A percentile compares a stretch with the other conserved stretches of the same genome.
Evolutionary conservation across 2,113 vertebrate species (phyloP).

Genomic region (Centropus unirufus): DNA sequence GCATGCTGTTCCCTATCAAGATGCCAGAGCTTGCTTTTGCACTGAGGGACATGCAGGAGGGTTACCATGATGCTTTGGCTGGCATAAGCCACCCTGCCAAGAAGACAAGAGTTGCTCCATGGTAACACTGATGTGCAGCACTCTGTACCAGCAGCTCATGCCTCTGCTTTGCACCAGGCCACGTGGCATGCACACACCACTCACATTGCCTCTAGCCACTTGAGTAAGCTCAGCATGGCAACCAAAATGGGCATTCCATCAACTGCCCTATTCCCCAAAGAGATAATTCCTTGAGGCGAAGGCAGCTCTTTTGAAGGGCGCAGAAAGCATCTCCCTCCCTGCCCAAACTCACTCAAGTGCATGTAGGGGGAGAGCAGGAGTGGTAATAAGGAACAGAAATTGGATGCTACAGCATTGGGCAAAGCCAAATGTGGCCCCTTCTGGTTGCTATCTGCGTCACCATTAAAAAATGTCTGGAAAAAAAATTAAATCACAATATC

Average conservation of each 20-base stretch:
- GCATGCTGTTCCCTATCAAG: background rate
- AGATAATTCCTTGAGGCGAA: background rate
- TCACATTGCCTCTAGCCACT: background rate
- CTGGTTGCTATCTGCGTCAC: background rate
- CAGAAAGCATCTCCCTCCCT: background rate
- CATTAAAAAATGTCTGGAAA: background rate
- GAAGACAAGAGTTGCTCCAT: background rate
- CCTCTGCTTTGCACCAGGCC: rapidly evolving
- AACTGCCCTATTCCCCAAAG: too few species aligned
- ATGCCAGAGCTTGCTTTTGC: background rate
- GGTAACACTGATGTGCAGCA: background rate
- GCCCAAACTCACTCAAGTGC: background rate
- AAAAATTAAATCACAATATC: background rate
- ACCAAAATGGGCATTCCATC: background rate
- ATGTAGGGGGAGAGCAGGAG: background rate
- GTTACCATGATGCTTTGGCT: background rate
- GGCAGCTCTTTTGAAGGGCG: background rate
- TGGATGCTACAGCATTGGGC: background rate
- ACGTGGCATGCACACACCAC: background rate
- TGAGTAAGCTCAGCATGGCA: background rate
- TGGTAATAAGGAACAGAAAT: background rate
- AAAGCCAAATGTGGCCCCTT: background rate
- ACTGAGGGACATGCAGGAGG: rapidly evolving
- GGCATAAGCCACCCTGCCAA: background rate
- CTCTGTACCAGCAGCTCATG: background rate